Percentiles rank a stretch among this genome's conserved stretches.
Conservation (phyloP, 2,113 vertebrate species). For the Chaetodon trifascialis region DNA sequence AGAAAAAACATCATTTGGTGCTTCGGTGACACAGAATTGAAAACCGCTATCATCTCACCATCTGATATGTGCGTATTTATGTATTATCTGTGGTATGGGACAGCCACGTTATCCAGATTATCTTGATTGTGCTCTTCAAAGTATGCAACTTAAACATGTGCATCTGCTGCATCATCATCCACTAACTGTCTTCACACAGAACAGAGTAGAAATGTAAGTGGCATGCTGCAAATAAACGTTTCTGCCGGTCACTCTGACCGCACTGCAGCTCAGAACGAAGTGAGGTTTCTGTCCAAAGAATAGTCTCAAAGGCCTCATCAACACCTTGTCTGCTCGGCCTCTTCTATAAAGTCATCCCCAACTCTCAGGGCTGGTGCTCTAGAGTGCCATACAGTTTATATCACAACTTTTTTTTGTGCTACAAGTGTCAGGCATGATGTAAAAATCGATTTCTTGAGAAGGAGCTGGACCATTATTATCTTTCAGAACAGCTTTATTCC, state of each 20-base stretch:
- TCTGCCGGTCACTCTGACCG: neutral
- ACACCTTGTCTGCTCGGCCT: too few relatives aligned
- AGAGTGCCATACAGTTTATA: too few relatives aligned
- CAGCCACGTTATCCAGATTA: neutral
- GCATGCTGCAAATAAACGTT: neutral
- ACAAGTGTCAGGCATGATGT: too few relatives aligned
- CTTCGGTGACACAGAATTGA: constrained; percentile 1
- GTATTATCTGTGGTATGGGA: constrained; percentile 4
- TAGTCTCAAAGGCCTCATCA: too few relatives aligned
- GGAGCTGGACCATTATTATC: too few relatives aligned
- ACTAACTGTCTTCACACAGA: neutral
- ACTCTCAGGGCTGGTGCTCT: too few relatives aligned
- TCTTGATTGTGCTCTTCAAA: constrained; percentile 1
- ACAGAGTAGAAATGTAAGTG: neutral
- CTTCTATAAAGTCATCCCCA: too few relatives aligned
- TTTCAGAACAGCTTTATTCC: too few relatives aligned
- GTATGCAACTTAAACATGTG: neutral
- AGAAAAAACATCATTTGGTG: constrained; percentile 14
- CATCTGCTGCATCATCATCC: neutral
- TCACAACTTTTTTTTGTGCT: too few relatives aligned
- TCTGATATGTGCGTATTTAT: neutral
- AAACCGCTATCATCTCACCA: constrained; percentile 29
- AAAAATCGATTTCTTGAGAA: too few relatives aligned
- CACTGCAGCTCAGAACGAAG: neutral
- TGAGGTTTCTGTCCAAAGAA: neutral